Conservation (phyloP, 35 echinoderm and acorn worm genomes). For the Patiria miniata region DNA sequence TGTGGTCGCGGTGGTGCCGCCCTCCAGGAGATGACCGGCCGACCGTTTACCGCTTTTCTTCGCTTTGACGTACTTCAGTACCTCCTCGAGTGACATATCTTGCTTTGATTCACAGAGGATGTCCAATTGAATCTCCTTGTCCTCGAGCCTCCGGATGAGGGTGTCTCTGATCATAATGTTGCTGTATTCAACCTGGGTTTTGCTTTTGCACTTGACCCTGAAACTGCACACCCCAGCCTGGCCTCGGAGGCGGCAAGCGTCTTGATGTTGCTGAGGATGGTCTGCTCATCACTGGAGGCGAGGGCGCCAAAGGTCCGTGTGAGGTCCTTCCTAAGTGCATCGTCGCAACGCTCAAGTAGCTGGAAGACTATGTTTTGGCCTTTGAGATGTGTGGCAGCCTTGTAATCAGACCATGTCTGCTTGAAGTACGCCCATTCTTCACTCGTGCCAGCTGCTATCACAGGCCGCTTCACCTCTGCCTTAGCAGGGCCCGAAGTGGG, state of each 20-base stretch:
- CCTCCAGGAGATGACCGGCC: slow-evolving; percentile 10
- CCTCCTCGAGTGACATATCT: slow-evolving; percentile 38
- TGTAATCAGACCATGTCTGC: slow-evolving; percentile 49
- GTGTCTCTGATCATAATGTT: slow-evolving; percentile 27
- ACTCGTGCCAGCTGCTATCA: no score
- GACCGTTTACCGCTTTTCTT: no score
- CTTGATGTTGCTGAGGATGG: slow-evolving; percentile 29
- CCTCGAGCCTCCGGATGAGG: slow-evolving; percentile 34
- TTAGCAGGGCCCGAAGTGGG: no score
- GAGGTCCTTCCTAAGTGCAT: no score
- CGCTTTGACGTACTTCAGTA: slow-evolving; percentile 28
- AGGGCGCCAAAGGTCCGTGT: no score
- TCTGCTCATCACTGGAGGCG: no score
- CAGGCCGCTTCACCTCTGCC: no score
- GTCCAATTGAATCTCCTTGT: no score
- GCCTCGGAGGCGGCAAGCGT: slow-evolving; percentile 47
- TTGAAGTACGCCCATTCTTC: no score
- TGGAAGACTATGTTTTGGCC: slow-evolving; percentile 38
- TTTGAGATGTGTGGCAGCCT: no score
- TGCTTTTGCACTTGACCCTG: slow-evolving; percentile 32
- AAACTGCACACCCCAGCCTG: slow-evolving; percentile 53
- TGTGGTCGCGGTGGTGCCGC: background rate
- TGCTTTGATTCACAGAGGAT: no score
- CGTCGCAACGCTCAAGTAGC: slow-evolving; percentile 57
- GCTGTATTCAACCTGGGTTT: background rate